Percentiles rank a stretch among this genome's conserved stretches.
These are phyloP conservation scores for Lobophora halterata DNA, from an alignment of 2,888 invertebrate genomes.

Conservation along the genomic window DNA sequence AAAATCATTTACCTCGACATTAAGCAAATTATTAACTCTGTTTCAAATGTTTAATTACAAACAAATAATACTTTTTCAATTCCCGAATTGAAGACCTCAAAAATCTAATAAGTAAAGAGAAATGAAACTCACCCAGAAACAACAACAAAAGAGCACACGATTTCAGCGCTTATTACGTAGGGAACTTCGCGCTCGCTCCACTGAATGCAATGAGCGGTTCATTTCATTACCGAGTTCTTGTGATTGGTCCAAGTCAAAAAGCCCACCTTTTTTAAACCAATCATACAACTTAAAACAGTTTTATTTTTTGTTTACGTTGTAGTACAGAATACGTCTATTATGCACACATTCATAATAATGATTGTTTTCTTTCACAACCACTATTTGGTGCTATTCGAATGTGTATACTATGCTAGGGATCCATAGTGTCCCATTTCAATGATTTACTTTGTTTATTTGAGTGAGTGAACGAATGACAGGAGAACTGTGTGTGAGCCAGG, in stretches of 20 bases:
- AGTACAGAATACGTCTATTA: constrained; percentile 44
- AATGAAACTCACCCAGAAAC: constrained; percentile 70
- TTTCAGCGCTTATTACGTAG: constrained; percentile 80
- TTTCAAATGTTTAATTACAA: background rate
- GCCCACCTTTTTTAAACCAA: constrained; percentile 68
- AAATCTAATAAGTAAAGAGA: constrained; percentile 43
- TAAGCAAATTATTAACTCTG: constrained; percentile 1
- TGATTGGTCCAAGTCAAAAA: constrained; percentile 70
- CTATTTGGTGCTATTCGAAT: constrained; percentile 31
- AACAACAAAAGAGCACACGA: constrained; percentile 74
- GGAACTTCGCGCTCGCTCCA: constrained; percentile 69
- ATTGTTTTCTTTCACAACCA: constrained; percentile 51
- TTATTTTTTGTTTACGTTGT: constrained; percentile 75
- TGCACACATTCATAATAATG: constrained; percentile 59
- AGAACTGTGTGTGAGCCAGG: too few relatives aligned
- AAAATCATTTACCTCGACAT: constrained; percentile 45
- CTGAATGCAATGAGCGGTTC: constrained; percentile 61
- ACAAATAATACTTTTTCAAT: background rate
- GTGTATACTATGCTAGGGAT: constrained; percentile 33
- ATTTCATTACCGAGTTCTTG: constrained; percentile 53
- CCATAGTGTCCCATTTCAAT: constrained; percentile 31
- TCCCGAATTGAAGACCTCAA: constrained; percentile 15
- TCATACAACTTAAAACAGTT: constrained; percentile 54
- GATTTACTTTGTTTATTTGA: constrained; percentile 26
- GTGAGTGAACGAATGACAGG: constrained; percentile 46